A percentile compares a stretch with the other conserved stretches of the same genome.
phyloP scores from a whole-genome alignment of 2,797 vertebrate genomes.

The Oreochromis grahami region DNA sequence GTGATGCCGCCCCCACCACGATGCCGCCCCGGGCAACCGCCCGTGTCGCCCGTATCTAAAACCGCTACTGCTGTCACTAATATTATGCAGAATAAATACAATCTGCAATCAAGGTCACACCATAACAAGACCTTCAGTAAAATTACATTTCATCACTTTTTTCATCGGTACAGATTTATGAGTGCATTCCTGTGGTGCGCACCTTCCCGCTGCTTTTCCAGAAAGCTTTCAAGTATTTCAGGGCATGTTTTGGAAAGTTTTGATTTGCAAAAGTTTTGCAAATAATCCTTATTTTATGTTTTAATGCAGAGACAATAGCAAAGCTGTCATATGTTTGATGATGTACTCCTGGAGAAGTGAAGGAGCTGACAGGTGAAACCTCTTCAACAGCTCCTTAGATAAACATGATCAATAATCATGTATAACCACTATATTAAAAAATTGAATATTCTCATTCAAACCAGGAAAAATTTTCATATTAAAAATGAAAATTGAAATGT shows the following conservation, averaged over 20 bases:
- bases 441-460: neutral
- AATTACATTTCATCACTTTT: neutral
- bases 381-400: neutral
- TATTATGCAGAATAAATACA: fast-evolving
- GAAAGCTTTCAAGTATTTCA: constrained; percentile 40
- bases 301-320: neutral
- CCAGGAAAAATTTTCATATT: neutral
- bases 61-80: neutral
- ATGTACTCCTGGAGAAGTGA: neutral
- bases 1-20: too few species aligned
- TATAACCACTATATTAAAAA: neutral
- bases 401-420: neutral
- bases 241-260: neutral
- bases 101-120: neutral
- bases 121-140: neutral
- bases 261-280: neutral
- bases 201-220: constrained; percentile 60
- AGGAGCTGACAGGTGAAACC: neutral
- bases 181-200: constrained; percentile 55
- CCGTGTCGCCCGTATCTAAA: too few species aligned
- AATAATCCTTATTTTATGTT: neutral
- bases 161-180: constrained; percentile 10
- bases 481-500: neutral
- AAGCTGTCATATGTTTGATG: neutral
- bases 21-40: too few species aligned